Base-by-base conservation (phyloP, 2,113 vertebrate genomes). In the Hemiprocne comata region DNA sequence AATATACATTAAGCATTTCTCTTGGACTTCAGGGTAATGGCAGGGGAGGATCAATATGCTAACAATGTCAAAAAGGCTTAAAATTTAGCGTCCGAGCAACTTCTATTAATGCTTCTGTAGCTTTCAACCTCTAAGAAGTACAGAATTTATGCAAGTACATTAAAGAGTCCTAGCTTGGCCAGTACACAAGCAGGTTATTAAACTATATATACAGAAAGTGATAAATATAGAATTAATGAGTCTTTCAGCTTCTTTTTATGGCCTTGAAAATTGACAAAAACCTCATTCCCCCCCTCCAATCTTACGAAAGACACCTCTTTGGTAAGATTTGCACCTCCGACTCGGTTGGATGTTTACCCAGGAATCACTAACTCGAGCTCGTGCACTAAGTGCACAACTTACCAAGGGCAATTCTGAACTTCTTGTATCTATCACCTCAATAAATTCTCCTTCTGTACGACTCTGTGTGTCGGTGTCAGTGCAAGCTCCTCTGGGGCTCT, bases 151-250 rank as follows among this genome's bases (percentile, higher is more conserved):
- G 98, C 98, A 98, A 98, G 98, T 97, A 98, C 97, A 97, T 97
- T 98, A 98, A 98, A 98, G 98, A 98, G 98, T 98, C 98, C 96
- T 98, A 98, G 98, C 98, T 98, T 98, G 97, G 98, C 98, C 98
- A 98, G 98, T 98, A 98, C 97, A 99, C 98, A 98, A 98, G 98
- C 98, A 98, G 97, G 98, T 98, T 98, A 97, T 98, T 99, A 98
- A 98, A 98, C 98, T 98, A 98, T 99, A 99, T 99, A 99, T 99
- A 99, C 98, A 99, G 97, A 99, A 98, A 98, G 97, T 97, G 98
- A 99, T 99, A 99, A 99, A 99, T 99, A 99, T 95, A 98, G 98
- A 98, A 98, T 98, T 98, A 98, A 98, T 98, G 98, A 98, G 97
- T 98, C 98, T 97, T 98, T 97, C 97, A n/a, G 96, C 74, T 97